Percentiles rank a stretch among this genome's conserved stretches.
Evolutionary conservation across 2,888 invertebrate genomes (phyloP).

Genomic region (Melanostoma scalare): DNA sequence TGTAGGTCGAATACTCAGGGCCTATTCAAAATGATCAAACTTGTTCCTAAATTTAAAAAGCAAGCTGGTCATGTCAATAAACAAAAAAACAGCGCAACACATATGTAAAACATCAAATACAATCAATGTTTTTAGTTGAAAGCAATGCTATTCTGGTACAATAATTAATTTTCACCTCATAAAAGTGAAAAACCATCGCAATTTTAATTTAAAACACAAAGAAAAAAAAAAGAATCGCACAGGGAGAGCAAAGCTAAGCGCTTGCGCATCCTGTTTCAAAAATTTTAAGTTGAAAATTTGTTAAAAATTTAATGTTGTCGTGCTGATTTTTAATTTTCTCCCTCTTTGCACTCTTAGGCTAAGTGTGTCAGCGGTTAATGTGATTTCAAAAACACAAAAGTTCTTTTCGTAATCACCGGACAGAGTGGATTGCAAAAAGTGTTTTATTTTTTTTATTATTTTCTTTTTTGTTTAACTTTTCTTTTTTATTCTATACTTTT

Average conservation of each 20-base stretch:
- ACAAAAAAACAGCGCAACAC: background rate
- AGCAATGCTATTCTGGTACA: conserved; percentile 46
- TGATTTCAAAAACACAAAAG: conserved; percentile 13
- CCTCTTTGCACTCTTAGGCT: conserved; percentile 18
- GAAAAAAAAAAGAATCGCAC: conserved; percentile 3
- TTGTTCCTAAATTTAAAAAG: too few species aligned
- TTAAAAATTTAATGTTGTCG: conserved; percentile 38
- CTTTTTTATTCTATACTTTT: too few species aligned
- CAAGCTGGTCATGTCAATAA: background rate
- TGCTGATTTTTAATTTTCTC: background rate
- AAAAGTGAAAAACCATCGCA: conserved; percentile 19
- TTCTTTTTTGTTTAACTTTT: background rate
- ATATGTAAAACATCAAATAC: conserved; percentile 6
- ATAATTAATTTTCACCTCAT: conserved; percentile 42
- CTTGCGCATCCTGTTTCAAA: conserved; percentile 47
- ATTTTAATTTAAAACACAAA: conserved; percentile 12
- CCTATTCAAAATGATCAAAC: too few species aligned
- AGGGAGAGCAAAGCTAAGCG: conserved; percentile 22
- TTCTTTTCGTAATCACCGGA: conserved; percentile 11
- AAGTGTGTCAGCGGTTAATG: conserved; percentile 1
- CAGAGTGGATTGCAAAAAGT: conserved; percentile 36
- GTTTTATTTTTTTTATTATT: conserved; percentile 12
- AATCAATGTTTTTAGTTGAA: conserved; percentile 2
- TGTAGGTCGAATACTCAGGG: conserved; percentile 1
- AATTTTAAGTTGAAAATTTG: conserved; percentile 32